Evolutionary conservation across 2,888 invertebrate genomes (phyloP), one percentile per base, ranked within the genome.

Genomic region (Tachystola acroxantha): DNA sequence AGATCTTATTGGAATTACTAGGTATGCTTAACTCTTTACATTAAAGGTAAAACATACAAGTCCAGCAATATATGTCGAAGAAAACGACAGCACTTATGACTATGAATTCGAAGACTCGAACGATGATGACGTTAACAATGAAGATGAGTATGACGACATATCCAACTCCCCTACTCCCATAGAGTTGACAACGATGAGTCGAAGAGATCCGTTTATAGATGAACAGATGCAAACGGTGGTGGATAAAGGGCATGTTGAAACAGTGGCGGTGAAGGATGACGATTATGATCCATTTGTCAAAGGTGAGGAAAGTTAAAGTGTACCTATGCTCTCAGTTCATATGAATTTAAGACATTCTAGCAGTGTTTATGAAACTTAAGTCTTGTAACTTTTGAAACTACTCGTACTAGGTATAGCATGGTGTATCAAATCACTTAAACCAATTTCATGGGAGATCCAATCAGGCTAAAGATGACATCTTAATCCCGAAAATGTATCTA

Each of bases 121-220:
- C 6, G 37, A 43, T 0, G 48, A 43, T 2, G 44, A 48, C 0
- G 35, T 38, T 0, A 32, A 16, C 9, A 45, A 48, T 1, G 20
- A 32, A 0, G 26, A 35, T 9, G 32, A 19, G 22, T 29, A 19
- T n/a, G 9, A 32, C 14, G 2, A 16, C 6, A 27, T 28, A 10
- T 10, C 7, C 2, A 14, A 4, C 10, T 7, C 30, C 6, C 14
- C 10, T 7, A 14, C 2, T 1, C 10, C 14, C 16, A 10, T 22
- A 3, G 10, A 11, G 22, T 6, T 20, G 10, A 22, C 20, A 20
- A 12, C 32, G 12, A 22, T 12, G 22, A 27, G 24, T n/a, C 24
- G 24, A 24, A 24, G 27, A 10, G 27, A 27, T 6, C 27, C 11
- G 10, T 27, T 27, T n/a, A 24, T n/a, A n/a, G 24, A 24, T n/a